Evolutionary conservation across 2,888 invertebrate species (phyloP), one percentile per base, ranked within the genome.

Genomic region (Lasioglossum leucozonium): DNA sequence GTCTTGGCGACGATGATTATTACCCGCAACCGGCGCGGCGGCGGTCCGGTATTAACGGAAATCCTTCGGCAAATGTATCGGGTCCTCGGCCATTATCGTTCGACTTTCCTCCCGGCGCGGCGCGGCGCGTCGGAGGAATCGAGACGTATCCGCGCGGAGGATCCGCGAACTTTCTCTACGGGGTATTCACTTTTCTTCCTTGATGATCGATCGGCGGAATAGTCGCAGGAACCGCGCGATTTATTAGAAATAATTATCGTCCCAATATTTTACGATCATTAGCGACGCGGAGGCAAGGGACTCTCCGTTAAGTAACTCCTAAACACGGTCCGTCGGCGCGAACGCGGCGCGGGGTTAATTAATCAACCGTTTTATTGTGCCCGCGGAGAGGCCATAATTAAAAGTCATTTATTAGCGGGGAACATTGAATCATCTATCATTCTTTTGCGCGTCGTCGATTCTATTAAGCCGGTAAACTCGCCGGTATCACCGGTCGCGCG

Each of bases 1-100:
- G 40, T 78, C 89, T 92, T 93, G 91, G 88, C 87, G 93, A 89
- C 82, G 89, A 88, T 90, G 88, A 92, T 58, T 42, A 13, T 40
- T 40, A 40, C n/a, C n/a, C 13, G 11, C n/a, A 18, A 30, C n/a
- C n/a, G n/a, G n/a, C n/a, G n/a, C n/a, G n/a, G n/a, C n/a, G n/a
- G n/a, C 62, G 62, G 16, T 62, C 18, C 67, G 34, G 81, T 81
- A 87, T 40, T 77, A 72, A 65, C 72, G 74, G 82, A 84, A 85
- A 82, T 82, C 67, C 62, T 0, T 58, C 74, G 34, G 74, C 40
- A 84, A 80, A 85, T 40, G 40, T 37, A 42, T 47, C 76, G 67
- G 13, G 22, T 22, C 67, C 34, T 26, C 40, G 40, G 40, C 40
- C 58, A 37, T 75, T 58, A 58, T 42, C 18, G 74, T 13, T 26